These are phyloP conservation scores for Lagodon rhomboides DNA, from an alignment of 2,797 vertebrate species.

Conservation along the genomic window DNA sequence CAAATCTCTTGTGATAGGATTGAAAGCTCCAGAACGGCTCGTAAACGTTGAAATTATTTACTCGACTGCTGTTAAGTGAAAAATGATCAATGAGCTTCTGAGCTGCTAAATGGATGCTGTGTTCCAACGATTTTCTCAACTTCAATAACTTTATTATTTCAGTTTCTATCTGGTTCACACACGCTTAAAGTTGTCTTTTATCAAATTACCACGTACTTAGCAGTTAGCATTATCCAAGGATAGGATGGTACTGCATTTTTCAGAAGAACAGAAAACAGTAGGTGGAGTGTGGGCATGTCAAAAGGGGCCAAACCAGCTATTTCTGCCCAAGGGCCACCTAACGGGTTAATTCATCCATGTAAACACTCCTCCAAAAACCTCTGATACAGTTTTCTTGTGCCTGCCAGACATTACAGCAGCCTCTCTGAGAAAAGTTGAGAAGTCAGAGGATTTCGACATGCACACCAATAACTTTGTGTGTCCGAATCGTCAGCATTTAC, in stretches of 20 bases:
- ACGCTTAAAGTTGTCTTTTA: neutral
- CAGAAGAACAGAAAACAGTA: conserved; percentile 1
- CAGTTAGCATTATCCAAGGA: neutral
- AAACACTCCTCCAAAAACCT: neutral
- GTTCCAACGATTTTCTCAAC: neutral
- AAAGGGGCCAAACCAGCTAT: neutral
- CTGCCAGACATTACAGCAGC: conserved; percentile 22
- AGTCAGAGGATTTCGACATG: conserved; percentile 8
- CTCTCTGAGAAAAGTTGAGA: neutral
- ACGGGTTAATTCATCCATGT: conserved; percentile 9
- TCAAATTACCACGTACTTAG: neutral
- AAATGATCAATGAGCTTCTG: neutral
- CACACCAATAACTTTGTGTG: conserved; percentile 9
- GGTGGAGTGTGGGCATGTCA: neutral
- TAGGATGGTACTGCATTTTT: too few species aligned
- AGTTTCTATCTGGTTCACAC: neutral
- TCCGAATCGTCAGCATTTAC: conserved; percentile 14
- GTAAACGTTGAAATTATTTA: neutral
- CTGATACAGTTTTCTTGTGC: conserved; percentile 17
- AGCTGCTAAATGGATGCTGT: too few species aligned
- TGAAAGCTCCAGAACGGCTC: neutral
- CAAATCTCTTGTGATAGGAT: neutral
- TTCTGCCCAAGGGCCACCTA: neutral
- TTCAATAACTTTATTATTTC: neutral
- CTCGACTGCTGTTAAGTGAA: neutral